phyloP scores from a whole-genome alignment of 1,140 invertebrate species.

The Lepidostoma basale region DNA sequence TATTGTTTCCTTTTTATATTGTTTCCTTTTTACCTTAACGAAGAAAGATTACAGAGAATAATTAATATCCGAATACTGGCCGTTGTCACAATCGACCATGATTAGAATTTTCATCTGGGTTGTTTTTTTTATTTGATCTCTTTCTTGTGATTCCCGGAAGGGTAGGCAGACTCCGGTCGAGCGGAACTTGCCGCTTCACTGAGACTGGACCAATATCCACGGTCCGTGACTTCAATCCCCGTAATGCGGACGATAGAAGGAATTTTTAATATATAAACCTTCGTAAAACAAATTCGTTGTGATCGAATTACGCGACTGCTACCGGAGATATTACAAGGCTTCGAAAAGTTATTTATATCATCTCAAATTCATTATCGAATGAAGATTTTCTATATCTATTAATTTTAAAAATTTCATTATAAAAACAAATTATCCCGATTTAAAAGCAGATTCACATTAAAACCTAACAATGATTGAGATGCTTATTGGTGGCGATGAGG shows the following conservation, averaged over 20 bases:
- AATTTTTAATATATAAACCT: neutral
- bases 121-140: constrained; percentile 4
- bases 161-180: neutral
- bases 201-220: neutral
- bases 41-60: constrained; percentile 15
- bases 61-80: constrained; percentile 7
- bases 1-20: no score
- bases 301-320: no score
- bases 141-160: neutral
- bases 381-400: no score
- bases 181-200: neutral
- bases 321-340: no score
- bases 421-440: no score
- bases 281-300: no score
- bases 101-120: constrained; percentile 22
- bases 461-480: no score
- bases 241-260: neutral
- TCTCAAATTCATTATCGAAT: no score
- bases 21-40: constrained; percentile 12
- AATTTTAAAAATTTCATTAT: no score
- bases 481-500: no score
- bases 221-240: neutral
- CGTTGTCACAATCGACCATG: constrained; percentile 5
- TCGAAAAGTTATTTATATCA: no score
- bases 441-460: no score